A percentile compares a stretch with the other conserved stretches of the same genome.
phyloP scores from a whole-genome alignment of 2,888 invertebrate genomes.

The Timema podura region DNA sequence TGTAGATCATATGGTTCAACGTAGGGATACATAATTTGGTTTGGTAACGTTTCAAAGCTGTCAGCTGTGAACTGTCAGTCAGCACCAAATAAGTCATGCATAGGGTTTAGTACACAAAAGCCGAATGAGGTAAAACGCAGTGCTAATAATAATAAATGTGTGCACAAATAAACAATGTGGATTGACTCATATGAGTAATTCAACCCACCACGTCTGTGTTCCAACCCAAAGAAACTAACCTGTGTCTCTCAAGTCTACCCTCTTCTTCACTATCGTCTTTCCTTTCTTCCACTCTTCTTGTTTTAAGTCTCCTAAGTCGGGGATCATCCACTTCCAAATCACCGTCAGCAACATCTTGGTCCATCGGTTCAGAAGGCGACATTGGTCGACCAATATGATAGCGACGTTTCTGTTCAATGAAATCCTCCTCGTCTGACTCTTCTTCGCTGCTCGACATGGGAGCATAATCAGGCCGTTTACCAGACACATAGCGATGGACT shows the following conservation, averaged over 20 bases:
- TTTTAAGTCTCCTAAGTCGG: slow-evolving; percentile 65
- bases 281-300: slow-evolving; percentile 44
- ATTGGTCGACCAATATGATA: slow-evolving; percentile 31
- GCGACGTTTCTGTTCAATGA: slow-evolving; percentile 54
- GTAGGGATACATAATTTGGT: too few species aligned
- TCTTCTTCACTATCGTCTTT: slow-evolving; percentile 46
- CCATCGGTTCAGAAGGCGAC: slow-evolving; percentile 40
- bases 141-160: too few species aligned
- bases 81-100: too few species aligned
- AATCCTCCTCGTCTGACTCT: slow-evolving; percentile 85
- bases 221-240: slow-evolving; percentile 28
- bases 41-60: too few species aligned
- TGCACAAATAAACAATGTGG: too few species aligned
- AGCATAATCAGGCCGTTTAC: slow-evolving; percentile 95
- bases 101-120: too few species aligned
- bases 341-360: slow-evolving; percentile 47
- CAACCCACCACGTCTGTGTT: too few species aligned
- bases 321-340: slow-evolving; percentile 69
- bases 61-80: too few species aligned
- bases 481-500: slow-evolving; percentile 96
- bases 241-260: slow-evolving; percentile 53
- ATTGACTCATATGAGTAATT: too few species aligned
- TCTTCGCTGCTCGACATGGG: slow-evolving; percentile 81
- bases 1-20: too few species aligned
- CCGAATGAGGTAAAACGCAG: too few species aligned